Evolutionary conservation across 2,113 vertebrate species (phyloP).

Genomic region (Taxidea taxus): DNA sequence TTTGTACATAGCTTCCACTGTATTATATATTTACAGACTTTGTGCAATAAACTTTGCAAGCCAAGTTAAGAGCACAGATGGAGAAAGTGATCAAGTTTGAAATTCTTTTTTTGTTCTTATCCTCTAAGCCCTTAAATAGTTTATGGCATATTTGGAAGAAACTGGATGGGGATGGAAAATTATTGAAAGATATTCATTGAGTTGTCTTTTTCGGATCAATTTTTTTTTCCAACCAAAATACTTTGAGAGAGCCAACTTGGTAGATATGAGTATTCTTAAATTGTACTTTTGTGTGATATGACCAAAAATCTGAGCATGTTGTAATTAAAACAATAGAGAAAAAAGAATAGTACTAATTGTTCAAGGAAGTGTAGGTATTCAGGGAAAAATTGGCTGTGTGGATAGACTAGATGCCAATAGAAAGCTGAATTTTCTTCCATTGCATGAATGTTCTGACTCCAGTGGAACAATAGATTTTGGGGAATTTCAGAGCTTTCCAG

Average conservation of each 20-base stretch:
- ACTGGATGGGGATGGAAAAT: not conserved
- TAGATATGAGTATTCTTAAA: not conserved
- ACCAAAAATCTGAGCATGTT: not conserved
- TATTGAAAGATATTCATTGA: not conserved
- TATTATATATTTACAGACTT: not conserved
- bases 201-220: not conserved
- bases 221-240: not conserved
- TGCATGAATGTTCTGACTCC: not conserved
- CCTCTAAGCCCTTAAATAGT: not conserved
- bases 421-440: not conserved
- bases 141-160: not conserved
- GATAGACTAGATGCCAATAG: not conserved
- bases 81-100: not conserved
- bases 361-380: not conserved
- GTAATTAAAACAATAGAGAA: not conserved
- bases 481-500: conserved; percentile 11
- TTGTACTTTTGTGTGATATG: not conserved
- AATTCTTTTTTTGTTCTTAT: not conserved
- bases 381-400: not conserved
- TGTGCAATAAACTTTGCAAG: not conserved
- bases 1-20: not conserved
- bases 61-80: not conserved
- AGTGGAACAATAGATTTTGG: not conserved
- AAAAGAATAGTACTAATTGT: not conserved
- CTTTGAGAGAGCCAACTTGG: not conserved